Evolutionary conservation across 2,797 vertebrate species (phyloP), one percentile per base, ranked within the genome.

Genomic region (Sphaeramia orbicularis): DNA sequence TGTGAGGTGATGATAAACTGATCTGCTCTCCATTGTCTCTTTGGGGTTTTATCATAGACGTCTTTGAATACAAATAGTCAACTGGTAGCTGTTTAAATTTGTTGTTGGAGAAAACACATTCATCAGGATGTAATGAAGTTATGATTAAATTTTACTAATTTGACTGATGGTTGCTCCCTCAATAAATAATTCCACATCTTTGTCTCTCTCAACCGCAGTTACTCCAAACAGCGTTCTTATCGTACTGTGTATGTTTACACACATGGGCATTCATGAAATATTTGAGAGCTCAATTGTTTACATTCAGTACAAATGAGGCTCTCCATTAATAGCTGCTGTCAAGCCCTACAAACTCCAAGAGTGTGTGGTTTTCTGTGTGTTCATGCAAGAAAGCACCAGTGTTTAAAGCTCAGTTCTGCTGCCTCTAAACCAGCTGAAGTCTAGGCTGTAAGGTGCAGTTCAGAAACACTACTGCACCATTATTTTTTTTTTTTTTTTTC

Each of bases 261-360:
- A 90, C 81, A 79, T 69, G 65, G 81, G 61, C 19, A 19, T 86
- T 84, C 83, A 78, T 81, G 64, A 81, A 88, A 89, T 86, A 83
- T 89, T 90, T 77, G 73, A 78, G 35, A 77, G 74, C 80, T 81
- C 76, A 59, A 75, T 87, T 92, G 82, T 91, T 92, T 90, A 87
- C 88, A 81, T 91, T 87, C 52, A 54, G 52, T 68, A 76, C 76
- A 88, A 93, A 91, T 88, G 74, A 88, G 84, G 65, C 74, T 87
- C 75, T 76, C 77, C 82, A 89, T 91, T 92, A 92, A 90, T 88
- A 84, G 84, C 82, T 75, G 75, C 76, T 85, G 85, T 90, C 84
- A 90, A 85, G 76, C 63, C 3, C 59, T 59, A 68, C 76, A 55
- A 43, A 70, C 73, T 65, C 70, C 14, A 21, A 73, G 49, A 67